phyloP scores from a whole-genome alignment of 2,113 vertebrate species.

The Trichechus manatus region DNA sequence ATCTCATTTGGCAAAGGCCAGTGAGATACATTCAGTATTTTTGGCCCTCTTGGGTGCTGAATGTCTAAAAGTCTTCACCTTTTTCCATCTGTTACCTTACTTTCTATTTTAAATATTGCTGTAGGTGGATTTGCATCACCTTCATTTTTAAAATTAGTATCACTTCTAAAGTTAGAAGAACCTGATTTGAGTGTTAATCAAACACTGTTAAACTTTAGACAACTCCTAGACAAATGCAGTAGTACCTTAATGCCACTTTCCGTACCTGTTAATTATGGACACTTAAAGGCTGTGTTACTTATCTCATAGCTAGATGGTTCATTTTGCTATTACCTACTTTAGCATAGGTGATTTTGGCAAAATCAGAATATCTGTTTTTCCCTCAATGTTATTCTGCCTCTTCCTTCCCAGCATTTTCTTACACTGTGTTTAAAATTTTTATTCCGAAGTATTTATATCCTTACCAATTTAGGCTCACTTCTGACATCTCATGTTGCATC shows the following conservation, averaged over 20 bases:
- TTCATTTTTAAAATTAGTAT: conserved; percentile 79
- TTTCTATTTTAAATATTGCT: conserved; percentile 78
- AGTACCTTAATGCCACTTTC: not conserved
- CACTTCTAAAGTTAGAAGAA: conserved; percentile 59
- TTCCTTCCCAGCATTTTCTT: conserved; percentile 41
- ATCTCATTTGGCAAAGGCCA: not conserved
- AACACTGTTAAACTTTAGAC: conserved; percentile 66
- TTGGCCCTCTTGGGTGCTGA: not conserved
- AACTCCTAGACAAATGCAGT: not conserved
- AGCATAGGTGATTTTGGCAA: conserved; percentile 34
- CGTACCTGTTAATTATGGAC: not conserved
- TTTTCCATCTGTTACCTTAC: conserved; percentile 37
- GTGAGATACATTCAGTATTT: not conserved
- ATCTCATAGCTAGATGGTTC: not conserved
- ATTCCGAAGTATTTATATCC: conserved; percentile 35
- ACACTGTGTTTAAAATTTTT: not conserved
- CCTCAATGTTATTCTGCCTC: conserved; percentile 3
- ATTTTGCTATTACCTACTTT: not conserved
- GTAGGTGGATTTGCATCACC: conserved; percentile 79
- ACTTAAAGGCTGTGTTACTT: not conserved
- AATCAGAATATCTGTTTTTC: conserved; percentile 19
- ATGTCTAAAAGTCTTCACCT: conserved; percentile 43
- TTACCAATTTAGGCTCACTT: not conserved
- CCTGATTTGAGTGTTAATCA: conserved; percentile 65
- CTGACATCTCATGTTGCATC: not conserved